Evolutionary conservation across 2,797 vertebrate species (phyloP), one percentile per base, ranked within the genome.

Genomic region (Oceanodroma leucorhoa): DNA sequence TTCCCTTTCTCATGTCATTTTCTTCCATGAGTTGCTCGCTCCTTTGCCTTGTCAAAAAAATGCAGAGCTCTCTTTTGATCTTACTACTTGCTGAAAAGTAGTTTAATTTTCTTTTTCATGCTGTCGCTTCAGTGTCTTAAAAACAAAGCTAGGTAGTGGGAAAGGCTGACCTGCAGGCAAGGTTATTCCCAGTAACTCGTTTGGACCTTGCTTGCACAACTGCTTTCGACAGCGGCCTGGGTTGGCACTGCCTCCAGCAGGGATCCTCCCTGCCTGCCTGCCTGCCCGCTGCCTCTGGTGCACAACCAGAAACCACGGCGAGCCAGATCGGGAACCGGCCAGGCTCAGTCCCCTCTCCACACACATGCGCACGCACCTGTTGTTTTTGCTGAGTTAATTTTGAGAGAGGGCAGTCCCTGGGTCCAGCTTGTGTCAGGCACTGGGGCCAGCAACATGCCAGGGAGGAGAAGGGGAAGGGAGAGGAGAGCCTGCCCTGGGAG

Each of bases 321-420:
- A 80, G 65, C 65, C 86, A 54, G 71, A 23, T 5, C 0, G 19
- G 38, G 77, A 64, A 1, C 54, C 46, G 55, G 32, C n/a, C 7
- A 9, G 76, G 76, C 62, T 61, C 77, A 5, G 10, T 64, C 14
- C 11, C 21, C 5, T 21, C 45, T 77, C 26, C 18, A 11, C 23
- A 10, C 36, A 14, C 19, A 20, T 29, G 32, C 9, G 3, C 22
- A 45, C 0, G 3, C 90, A 92, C 70, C 87, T 95, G 88, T 79
- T 93, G 66, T 82, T 94, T 91, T 87, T 87, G 58, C 58, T 3
- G 62, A 34, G 80, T 76, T 93, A 45, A 79, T 90, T 91, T 51
- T 58, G 88, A 72, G 77, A 61, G 83, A 58, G 40, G 18, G 15
- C 53, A 46, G 54, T 72, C 40, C 34, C 32, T 19, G 50, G 6